Evolutionary conservation across 1,140 invertebrate species (phyloP), one percentile per base, ranked within the genome.

Genomic region (Leptinotarsa defecta): DNA sequence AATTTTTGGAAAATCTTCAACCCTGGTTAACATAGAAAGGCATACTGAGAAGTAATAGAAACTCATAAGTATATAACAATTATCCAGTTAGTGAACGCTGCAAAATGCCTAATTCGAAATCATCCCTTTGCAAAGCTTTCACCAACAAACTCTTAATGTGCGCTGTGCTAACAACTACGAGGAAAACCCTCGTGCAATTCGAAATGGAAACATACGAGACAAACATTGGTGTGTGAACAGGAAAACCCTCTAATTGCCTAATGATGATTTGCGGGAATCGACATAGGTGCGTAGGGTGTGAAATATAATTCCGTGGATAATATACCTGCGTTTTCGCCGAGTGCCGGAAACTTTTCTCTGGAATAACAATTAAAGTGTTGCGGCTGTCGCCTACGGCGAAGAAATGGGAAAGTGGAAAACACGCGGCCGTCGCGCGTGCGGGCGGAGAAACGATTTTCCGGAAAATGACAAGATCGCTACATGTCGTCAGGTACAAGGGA

Each of bases 381-480:
- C 52, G 52, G 52, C 52, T 15, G 52, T 17, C 52, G 52, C 52
- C 52, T n/a, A 57, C 52, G 15, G n/a, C 52, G 52, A 57, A 17
- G 52, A 57, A 57, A 57, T 57, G 52, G 34, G 52, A 57, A 57
- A n/a, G 52, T 19, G 52, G 52, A 20, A 65, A 65, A 65, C 15
- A 34, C 20, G 64, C 15, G 64, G 15, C 0, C n/a, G 64, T 4
- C 34, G 67, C 67, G 67, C 24, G 13, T 48, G 67, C 67, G 24
- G 15, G 27, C 24, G 15, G 17, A 3, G 43, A 68, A 43, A 68
- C 24, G 24, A 24, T 67, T 68, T 48, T 68, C 67, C 34, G 27
- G 67, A 68, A 68, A 68, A 48, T 68, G 67, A 48, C 67, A 68
- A 68, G n/a, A 43, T 15, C 17, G 24, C 24, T 13, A 68, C 43